These are phyloP conservation scores for Amazona guildingii DNA, from an alignment of 2,113 vertebrate genomes.

Conservation along the genomic window DNA sequence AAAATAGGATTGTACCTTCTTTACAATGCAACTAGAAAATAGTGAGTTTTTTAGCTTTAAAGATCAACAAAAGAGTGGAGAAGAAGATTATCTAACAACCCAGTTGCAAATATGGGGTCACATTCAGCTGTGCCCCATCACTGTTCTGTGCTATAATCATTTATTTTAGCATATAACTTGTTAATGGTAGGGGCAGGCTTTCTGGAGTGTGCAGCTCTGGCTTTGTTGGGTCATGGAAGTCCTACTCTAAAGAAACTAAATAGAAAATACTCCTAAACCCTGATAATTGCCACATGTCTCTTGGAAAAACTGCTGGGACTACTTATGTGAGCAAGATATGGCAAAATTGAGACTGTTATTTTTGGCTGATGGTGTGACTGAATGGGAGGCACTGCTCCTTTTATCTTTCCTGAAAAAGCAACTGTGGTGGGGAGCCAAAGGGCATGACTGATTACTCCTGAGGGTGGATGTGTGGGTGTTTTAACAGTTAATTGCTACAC, in stretches of 20 bases:
- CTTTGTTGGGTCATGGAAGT: background rate
- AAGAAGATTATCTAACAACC: background rate
- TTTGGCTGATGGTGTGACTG: conserved; percentile 3
- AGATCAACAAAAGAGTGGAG: background rate
- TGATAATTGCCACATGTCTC: background rate
- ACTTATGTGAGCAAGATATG: background rate
- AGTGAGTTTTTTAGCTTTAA: background rate
- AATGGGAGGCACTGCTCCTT: background rate
- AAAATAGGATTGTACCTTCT: background rate
- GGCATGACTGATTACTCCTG: background rate
- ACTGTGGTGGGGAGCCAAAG: background rate
- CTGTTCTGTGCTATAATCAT: background rate
- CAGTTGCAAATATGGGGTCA: background rate
- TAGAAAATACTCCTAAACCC: background rate
- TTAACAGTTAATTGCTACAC: background rate
- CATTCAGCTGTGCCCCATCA: background rate
- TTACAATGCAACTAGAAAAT: background rate
- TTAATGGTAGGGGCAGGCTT: background rate
- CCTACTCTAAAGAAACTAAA: background rate
- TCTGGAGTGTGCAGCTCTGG: background rate
- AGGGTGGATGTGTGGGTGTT: background rate
- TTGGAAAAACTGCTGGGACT: background rate
- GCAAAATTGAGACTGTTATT: background rate
- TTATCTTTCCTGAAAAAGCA: conserved; percentile 12
- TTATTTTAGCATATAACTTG: background rate